Percentiles rank a stretch among this genome's conserved stretches.
Conservation (phyloP, 2,797 vertebrate species). For the Balearica regulorum region DNA sequence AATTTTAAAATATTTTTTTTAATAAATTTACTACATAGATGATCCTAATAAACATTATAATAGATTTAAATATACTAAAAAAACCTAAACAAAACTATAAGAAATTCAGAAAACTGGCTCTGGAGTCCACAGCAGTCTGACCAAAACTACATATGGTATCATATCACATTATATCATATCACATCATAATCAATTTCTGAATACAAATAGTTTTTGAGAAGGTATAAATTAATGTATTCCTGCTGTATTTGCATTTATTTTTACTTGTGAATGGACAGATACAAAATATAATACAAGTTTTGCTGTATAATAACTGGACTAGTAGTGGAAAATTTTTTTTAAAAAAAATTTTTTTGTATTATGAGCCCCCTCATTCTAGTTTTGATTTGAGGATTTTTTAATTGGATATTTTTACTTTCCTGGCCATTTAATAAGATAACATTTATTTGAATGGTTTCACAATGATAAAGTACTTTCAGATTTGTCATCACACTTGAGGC, state of each 20-base stretch:
- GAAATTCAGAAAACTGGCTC: background rate
- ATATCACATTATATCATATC: background rate
- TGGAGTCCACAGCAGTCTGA: background rate
- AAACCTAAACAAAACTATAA: background rate
- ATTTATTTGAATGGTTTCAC: background rate
- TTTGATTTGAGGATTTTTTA: background rate
- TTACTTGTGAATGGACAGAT: background rate
- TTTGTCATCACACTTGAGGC: background rate
- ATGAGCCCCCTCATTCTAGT: background rate
- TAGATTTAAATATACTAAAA: background rate
- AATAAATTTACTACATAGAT: background rate
- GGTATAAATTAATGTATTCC: background rate
- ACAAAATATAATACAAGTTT: background rate
- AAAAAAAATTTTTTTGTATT: background rate
- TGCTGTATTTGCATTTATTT: background rate
- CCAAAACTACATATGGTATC: background rate
- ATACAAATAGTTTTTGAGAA: background rate
- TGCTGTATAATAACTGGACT: background rate
- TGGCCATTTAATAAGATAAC: background rate
- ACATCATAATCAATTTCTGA: background rate
- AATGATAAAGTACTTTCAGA: background rate
- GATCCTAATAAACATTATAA: background rate
- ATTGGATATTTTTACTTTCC: background rate
- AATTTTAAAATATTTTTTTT: fast-evolving
- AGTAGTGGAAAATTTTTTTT: background rate